phyloP scores from a whole-genome alignment of 2,888 invertebrate genomes.

The Lasioglossum figueresi region DNA sequence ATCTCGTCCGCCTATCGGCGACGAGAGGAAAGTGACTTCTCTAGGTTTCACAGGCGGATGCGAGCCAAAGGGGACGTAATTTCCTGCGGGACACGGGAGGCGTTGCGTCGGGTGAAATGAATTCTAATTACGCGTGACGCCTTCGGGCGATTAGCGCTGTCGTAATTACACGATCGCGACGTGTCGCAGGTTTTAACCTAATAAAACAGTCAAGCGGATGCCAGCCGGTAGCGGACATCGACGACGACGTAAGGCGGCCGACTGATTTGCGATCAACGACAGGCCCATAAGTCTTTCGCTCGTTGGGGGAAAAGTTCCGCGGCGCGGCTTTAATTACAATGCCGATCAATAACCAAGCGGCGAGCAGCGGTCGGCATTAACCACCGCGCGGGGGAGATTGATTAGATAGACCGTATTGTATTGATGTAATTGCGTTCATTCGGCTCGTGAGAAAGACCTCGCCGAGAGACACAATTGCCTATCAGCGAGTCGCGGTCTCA shows the following conservation, averaged over 20 bases:
- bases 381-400: neutral
- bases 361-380: neutral
- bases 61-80: constrained; percentile 31
- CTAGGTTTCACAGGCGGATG: constrained; percentile 8
- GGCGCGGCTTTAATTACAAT: constrained; percentile 44
- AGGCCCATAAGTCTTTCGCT: constrained; percentile 38
- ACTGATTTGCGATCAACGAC: constrained; percentile 38
- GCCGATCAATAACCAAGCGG: constrained; percentile 15
- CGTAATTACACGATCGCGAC: constrained; percentile 66
- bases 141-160: constrained; percentile 67
- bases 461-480: constrained; percentile 9
- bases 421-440: constrained; percentile 10
- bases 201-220: constrained; percentile 66
- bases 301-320: constrained; percentile 35
- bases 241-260: constrained; percentile 38
- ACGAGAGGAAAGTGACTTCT: constrained; percentile 15
- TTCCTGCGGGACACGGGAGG: constrained; percentile 38
- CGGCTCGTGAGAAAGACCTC: constrained; percentile 10
- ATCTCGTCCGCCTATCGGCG: neutral
- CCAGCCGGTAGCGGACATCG: constrained; percentile 38
- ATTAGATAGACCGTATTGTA: constrained; percentile 8
- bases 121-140: constrained; percentile 71
- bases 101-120: constrained; percentile 60
- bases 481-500: neutral
- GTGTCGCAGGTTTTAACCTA: constrained; percentile 63